Percentiles rank a stretch among this genome's conserved stretches.
Conservation (phyloP, 1,140 invertebrate genomes). For the Telenomus remus region DNA sequence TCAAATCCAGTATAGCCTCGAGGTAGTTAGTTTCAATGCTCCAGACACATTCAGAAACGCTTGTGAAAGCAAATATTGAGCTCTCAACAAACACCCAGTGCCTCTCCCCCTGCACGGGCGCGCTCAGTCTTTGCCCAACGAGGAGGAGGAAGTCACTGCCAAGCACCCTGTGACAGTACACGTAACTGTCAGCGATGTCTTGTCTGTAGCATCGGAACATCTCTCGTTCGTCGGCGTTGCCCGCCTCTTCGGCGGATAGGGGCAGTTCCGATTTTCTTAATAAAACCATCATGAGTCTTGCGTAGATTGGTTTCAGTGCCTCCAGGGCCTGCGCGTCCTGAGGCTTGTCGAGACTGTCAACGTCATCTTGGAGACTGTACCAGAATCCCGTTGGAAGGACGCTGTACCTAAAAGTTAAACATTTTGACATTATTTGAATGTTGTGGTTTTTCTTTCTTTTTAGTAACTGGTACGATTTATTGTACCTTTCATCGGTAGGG, state of each 20-base stretch:
- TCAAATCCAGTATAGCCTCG: conserved; percentile 80
- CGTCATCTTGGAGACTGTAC: conserved; percentile 90
- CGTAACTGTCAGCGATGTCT: conserved; percentile 91
- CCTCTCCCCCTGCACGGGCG: conserved; percentile 58
- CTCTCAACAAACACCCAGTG: conserved; percentile 84
- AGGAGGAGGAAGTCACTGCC: conserved; percentile 82
- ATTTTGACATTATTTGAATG: too few species aligned
- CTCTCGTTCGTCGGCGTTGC: conserved; percentile 86
- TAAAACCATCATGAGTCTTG: conserved; percentile 79
- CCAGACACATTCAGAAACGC: conserved; percentile 85
- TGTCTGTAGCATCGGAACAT: conserved; percentile 92
- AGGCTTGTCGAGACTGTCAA: conserved; percentile 75
- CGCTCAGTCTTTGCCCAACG: conserved; percentile 77
- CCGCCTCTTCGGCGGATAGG: conserved; percentile 62
- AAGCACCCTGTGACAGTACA: conserved; percentile 89
- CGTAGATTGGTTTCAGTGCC: conserved; percentile 80
- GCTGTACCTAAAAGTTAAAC: conserved; percentile 39
- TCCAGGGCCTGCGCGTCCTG: conserved; percentile 73
- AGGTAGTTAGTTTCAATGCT: conserved; percentile 79
- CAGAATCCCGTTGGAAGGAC: conserved; percentile 89
- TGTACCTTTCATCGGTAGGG: conserved; percentile 83
- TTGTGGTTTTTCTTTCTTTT: conserved; percentile 5
- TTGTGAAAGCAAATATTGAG: conserved; percentile 87
- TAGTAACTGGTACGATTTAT: too few species aligned
- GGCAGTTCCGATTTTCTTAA: conserved; percentile 81